These are phyloP conservation scores for Medauroidea extradentata DNA, from an alignment of 1,140 invertebrate species.

Conservation along the genomic window DNA sequence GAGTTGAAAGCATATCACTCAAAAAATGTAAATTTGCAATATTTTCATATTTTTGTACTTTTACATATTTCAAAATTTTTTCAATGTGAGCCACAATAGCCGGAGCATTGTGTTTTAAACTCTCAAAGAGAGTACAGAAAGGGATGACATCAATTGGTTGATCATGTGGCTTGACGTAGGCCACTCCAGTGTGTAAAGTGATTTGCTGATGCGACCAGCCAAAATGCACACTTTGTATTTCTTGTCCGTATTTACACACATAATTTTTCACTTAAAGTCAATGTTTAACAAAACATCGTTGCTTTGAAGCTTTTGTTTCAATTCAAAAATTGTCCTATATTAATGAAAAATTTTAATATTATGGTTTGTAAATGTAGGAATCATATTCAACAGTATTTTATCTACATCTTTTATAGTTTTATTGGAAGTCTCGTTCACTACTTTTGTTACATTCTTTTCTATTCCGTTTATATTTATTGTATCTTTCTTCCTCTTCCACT, in stretches of 20 bases:
- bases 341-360: slow-evolving; percentile 30
- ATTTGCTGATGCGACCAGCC: slow-evolving; percentile 33
- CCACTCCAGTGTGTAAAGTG: slow-evolving; percentile 36
- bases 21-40: slow-evolving; percentile 22
- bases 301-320: slow-evolving; percentile 30
- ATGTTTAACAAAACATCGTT: slow-evolving; percentile 33
- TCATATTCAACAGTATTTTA: slow-evolving; percentile 5
- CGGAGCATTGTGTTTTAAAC: slow-evolving; percentile 34
- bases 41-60: slow-evolving; percentile 18
- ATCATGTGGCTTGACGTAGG: slow-evolving; percentile 23
- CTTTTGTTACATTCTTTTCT: slow-evolving; percentile 16
- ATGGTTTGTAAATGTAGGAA: slow-evolving; percentile 24
- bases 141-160: slow-evolving; percentile 23
- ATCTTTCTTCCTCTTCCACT: slow-evolving; percentile 18
- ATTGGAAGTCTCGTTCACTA: slow-evolving; percentile 20
- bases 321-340: slow-evolving; percentile 25
- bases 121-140: slow-evolving; percentile 38
- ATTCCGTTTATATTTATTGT: slow-evolving; percentile 9
- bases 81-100: slow-evolving; percentile 38
- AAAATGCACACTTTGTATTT: slow-evolving; percentile 38
- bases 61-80: slow-evolving; percentile 28
- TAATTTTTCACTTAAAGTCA: slow-evolving; percentile 38
- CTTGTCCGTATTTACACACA: slow-evolving; percentile 31
- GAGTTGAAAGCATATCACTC: slow-evolving; percentile 20
- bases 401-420: slow-evolving; percentile 22